Percentiles rank a stretch among this genome's conserved stretches.
Evolutionary conservation across 2,888 invertebrate genomes (phyloP).

Genomic region (Escarpia spicata): DNA sequence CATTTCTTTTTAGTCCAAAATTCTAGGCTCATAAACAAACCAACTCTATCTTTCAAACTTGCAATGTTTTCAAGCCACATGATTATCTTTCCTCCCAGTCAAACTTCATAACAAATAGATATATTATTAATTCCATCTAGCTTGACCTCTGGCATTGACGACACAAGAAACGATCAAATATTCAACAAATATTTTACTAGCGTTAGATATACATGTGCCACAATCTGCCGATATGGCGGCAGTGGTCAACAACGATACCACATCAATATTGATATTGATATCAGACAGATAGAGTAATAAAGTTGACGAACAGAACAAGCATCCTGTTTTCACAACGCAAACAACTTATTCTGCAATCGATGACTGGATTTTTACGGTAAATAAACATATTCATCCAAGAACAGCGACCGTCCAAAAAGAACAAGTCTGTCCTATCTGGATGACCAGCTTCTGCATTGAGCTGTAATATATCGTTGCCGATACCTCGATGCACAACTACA

Average conservation of each 20-base stretch:
- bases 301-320: neutral
- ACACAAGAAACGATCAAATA: neutral
- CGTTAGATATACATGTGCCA: neutral
- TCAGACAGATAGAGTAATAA: neutral
- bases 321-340: neutral
- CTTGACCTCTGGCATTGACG: neutral
- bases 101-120: neutral
- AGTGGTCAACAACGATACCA: neutral
- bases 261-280: neutral
- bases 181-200: conserved; percentile 13
- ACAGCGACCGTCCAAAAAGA: neutral
- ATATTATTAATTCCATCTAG: neutral
- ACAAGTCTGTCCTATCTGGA: neutral
- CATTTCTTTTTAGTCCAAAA: too few relatives aligned
- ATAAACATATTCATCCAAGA: neutral
- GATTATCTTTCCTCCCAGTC: neutral
- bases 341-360: neutral
- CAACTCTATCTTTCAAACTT: neutral
- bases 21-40: neutral
- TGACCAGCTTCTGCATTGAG: neutral
- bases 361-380: neutral
- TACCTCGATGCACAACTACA: neutral
- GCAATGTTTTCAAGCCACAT: neutral
- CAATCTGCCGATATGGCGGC: neutral
- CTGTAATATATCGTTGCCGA: neutral